Base-by-base conservation (phyloP, 2,888 invertebrate species). In the Brenthis hecate region DNA sequence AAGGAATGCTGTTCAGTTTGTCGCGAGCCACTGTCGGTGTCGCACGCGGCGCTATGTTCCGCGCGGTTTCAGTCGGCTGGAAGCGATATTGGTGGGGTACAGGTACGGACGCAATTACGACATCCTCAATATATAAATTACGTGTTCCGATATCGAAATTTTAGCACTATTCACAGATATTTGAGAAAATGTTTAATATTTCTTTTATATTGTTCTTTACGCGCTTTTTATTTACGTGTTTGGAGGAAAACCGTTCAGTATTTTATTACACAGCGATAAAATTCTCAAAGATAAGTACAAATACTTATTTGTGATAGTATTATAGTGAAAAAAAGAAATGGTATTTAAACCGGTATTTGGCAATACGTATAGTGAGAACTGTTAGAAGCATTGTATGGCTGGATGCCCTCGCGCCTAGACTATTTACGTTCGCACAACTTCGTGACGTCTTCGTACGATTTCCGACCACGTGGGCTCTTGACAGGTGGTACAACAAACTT, bases 61-160 rank as follows among this genome's bases (percentile, higher is more conserved):
- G 92, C 79, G 87, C 88, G 72, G 88, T 92, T 74, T 81, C 88
- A 66, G 91, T 91, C 77, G 81, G 88, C 75, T 92, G 92, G 92
- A 92, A 91, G 80, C 87, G 88, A 75, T 92, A 89, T 79, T 92
- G 92, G 92, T 92, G 92, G 91, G 92, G 92, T 80, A 87, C 91
- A 91, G 92, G 92, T 92, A 91, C 85, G 88, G 85, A 88, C 83
- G 78, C 81, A 84, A 88, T 88, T 81, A 85, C 78, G 74, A 84
- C 85, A 82, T 87, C 87, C 87, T 87, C 84, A 82, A 83, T 86
- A 84, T 83, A 81, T 72, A 75, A 83, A 82, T 81, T 79, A 74
- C 80, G 74, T 74, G 75, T 78, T 73, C 75, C 74, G 56, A 75
- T 78, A 78, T 80, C 77, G 77, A 76, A 74, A 63, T 72, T 71